Base-by-base conservation (phyloP, 2,888 invertebrate species). In the Sussaba pulchella region DNA sequence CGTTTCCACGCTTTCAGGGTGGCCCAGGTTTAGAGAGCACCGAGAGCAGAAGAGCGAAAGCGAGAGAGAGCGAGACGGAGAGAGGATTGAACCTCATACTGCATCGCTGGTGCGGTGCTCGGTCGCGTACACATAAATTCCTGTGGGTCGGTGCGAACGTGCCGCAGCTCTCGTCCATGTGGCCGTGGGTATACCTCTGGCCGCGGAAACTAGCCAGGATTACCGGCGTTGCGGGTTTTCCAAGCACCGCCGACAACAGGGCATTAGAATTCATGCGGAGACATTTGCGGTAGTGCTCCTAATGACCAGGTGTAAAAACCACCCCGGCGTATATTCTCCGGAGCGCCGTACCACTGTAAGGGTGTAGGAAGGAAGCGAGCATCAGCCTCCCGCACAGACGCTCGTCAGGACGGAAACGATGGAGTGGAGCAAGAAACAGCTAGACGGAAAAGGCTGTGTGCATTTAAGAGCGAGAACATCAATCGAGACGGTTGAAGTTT, bases 241-340 rank as follows among this genome's bases (percentile, higher is more conserved):
- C 78, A 74, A 78, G 78, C 74, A 70, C 73, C 52, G 61, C 52
- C 81, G 74, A 81, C 74, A 71, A 71, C 74, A 59, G 76, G 89
- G 86, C 91, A 91, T 92, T 91, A 91, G 91, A 91, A 91, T 92
- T 91, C 91, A 91, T 91, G 91, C 90, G 88, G 90, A 91, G 90
- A 91, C 91, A 91, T 91, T 92, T 91, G 91, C 88, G 91, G 91
- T 89, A 88, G 88, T 87, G 88, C 85, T 89, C 88, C 90, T 92
- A 91, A 91, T 91, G 91, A 91, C 90, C 89, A 87, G 85, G 86
- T 86, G 88, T 88, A 92, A 91, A 91, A 90, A 87, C 86, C 82
- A 63, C 84, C 82, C 82, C 83, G 82, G 84, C 19, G 82, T 74
- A 84, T 85, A 84, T 31, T 31, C 84, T 83, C 85, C 17, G 9